A percentile compares a stretch with the other conserved stretches of the same genome.
Evolutionary conservation across 1,140 invertebrate genomes (phyloP).

Genomic region (Procambarus clarkii): DNA sequence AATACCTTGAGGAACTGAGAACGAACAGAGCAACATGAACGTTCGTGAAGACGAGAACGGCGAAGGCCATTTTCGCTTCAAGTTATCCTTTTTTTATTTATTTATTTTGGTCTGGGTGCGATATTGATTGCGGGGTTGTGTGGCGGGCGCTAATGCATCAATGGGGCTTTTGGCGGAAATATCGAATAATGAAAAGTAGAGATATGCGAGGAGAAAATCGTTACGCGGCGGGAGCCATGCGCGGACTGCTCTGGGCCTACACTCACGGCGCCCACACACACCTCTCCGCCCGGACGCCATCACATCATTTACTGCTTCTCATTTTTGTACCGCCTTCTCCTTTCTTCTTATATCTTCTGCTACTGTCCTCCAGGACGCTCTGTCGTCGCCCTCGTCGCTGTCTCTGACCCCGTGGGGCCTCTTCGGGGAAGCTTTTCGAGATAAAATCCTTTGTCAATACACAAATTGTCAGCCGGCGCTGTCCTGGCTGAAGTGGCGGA

Average conservation of each 20-base stretch:
- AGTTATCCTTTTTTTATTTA: too few species aligned
- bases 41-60: too few species aligned
- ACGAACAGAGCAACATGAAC: too few species aligned
- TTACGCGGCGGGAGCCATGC: conserved; percentile 35
- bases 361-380: background rate
- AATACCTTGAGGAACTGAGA: too few species aligned
- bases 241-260: background rate
- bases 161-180: too few species aligned
- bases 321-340: background rate
- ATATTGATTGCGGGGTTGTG: too few species aligned
- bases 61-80: too few species aligned
- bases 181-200: conserved; percentile 47
- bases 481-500: background rate
- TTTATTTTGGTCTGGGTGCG: too few species aligned
- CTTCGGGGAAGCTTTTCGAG: background rate
- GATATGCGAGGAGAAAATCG: conserved; percentile 41
- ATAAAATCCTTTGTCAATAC: background rate
- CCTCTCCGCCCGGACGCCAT: too few species aligned
- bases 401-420: background rate
- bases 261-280: background rate
- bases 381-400: background rate
- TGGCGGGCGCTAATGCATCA: too few species aligned
- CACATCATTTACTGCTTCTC: background rate
- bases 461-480: background rate
- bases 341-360: background rate